These are phyloP conservation scores for Meriones psammophilus DNA, from an alignment of 2,797 vertebrate genomes.

Conservation along the genomic window DNA sequence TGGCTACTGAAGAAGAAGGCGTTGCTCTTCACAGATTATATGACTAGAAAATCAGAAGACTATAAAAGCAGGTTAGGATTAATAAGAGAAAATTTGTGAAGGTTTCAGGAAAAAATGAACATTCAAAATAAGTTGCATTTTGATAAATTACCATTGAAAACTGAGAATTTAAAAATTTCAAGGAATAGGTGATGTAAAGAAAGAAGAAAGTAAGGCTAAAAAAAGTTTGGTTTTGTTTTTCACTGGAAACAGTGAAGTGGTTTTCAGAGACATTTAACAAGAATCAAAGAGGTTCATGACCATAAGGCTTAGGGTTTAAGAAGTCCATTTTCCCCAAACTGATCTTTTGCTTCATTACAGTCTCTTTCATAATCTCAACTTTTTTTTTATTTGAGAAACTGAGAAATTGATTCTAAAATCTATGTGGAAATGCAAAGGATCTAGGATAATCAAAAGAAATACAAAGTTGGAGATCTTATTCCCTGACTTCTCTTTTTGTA, in stretches of 20 bases:
- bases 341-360: background rate
- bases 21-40: slow-evolving; percentile 27
- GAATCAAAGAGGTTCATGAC: background rate
- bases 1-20: background rate
- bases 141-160: slow-evolving; percentile 20
- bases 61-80: slow-evolving; percentile 16
- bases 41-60: slow-evolving; percentile 6
- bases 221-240: background rate
- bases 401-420: slow-evolving; percentile 54
- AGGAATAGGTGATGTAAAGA: slow-evolving; percentile 40
- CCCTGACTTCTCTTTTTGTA: slow-evolving; percentile 19
- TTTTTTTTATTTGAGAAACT: background rate
- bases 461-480: background rate
- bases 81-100: slow-evolving; percentile 27
- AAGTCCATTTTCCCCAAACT: background rate
- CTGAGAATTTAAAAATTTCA: background rate
- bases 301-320: background rate
- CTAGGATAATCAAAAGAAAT: background rate
- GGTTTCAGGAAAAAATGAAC: background rate
- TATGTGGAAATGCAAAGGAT: background rate
- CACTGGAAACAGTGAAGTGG: slow-evolving; percentile 1
- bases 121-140: slow-evolving; percentile 19
- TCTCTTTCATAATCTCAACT: slow-evolving; percentile 29
- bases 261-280: slow-evolving; percentile 31
- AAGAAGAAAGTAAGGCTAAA: background rate